Evolutionary conservation across 2,888 invertebrate species (phyloP).

Genomic region (Rugalucina vietnamica): DNA sequence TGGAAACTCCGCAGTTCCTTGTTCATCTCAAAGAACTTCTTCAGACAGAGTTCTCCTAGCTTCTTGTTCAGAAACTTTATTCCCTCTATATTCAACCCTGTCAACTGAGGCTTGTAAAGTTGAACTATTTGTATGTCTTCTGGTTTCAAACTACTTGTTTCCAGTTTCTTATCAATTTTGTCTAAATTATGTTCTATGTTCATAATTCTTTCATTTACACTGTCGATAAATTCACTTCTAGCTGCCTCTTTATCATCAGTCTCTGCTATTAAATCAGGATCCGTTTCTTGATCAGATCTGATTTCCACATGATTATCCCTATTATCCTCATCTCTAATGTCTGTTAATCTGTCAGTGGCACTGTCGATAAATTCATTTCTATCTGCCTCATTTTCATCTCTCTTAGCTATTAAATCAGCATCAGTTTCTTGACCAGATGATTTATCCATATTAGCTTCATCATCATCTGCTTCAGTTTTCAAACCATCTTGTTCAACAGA

Average conservation of each 20-base stretch:
- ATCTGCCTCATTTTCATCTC: not conserved
- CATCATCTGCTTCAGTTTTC: not conserved
- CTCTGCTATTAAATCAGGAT: not conserved
- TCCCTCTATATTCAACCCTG: slow-evolving; percentile 55
- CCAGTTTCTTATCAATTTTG: not conserved
- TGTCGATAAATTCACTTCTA: not conserved
- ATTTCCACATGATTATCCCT: no score
- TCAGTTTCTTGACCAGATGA: not conserved
- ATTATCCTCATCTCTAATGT: no score
- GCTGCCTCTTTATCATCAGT: not conserved
- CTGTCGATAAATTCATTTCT: not conserved
- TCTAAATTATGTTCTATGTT: not conserved
- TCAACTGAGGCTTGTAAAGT: slow-evolving; percentile 47
- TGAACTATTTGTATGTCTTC: not conserved
- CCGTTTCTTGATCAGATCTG: not conserved
- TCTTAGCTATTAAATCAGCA: not conserved
- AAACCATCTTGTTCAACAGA: no score
- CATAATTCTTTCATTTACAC: not conserved
- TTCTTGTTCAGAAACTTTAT: slow-evolving; percentile 49
- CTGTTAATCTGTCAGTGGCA: not conserved
- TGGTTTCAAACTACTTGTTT: not conserved
- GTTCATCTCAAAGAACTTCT: slow-evolving; percentile 53
- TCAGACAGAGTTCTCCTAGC: slow-evolving; percentile 53
- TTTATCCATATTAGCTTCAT: not conserved
- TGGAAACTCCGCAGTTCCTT: slow-evolving; percentile 51